Evolutionary conservation across 2,888 invertebrate genomes (phyloP).

Genomic region (Agonum fuliginosum): DNA sequence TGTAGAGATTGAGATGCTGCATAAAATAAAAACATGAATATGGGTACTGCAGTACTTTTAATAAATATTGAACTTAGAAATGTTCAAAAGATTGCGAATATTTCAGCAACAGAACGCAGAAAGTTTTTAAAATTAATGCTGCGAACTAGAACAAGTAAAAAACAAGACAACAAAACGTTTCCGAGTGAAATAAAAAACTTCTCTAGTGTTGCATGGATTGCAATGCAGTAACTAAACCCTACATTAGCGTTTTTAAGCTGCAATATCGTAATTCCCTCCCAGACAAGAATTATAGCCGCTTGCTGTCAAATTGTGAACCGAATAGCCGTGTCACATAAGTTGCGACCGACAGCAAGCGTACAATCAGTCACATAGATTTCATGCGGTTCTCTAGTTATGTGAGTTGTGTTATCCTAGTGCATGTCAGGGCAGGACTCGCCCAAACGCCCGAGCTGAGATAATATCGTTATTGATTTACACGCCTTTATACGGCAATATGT

Average conservation of each 20-base stretch:
- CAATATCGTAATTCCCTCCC: conserved; percentile 29
- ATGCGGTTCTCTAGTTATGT: conserved; percentile 17
- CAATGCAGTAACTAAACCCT: conserved; percentile 13
- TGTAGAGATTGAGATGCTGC: too few species aligned
- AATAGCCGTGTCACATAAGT: conserved; percentile 51
- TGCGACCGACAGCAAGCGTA: conserved; percentile 41
- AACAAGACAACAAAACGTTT: conserved; percentile 2
- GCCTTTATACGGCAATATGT: background rate
- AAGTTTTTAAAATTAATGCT: background rate
- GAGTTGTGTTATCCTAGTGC: conserved; percentile 10
- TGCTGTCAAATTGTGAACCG: conserved; percentile 45
- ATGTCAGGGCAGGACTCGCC: background rate
- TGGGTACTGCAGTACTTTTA: too few species aligned
- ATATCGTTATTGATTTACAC: conserved; percentile 13
- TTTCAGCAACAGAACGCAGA: conserved; percentile 7
- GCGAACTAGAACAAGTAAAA: background rate
- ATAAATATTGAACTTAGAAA: too few species aligned
- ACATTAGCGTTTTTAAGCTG: conserved; percentile 26
- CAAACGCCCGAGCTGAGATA: background rate
- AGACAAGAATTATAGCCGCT: conserved; percentile 39
- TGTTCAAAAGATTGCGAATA: too few species aligned
- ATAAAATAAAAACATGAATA: too few species aligned
- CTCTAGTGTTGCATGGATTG: conserved; percentile 9
- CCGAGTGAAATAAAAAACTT: background rate
- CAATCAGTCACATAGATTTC: conserved; percentile 50